A percentile compares a stretch with the other conserved stretches of the same genome.
These are phyloP conservation scores for Halotydeus destructor DNA, from an alignment of 1,140 invertebrate genomes.

Conservation along the genomic window DNA sequence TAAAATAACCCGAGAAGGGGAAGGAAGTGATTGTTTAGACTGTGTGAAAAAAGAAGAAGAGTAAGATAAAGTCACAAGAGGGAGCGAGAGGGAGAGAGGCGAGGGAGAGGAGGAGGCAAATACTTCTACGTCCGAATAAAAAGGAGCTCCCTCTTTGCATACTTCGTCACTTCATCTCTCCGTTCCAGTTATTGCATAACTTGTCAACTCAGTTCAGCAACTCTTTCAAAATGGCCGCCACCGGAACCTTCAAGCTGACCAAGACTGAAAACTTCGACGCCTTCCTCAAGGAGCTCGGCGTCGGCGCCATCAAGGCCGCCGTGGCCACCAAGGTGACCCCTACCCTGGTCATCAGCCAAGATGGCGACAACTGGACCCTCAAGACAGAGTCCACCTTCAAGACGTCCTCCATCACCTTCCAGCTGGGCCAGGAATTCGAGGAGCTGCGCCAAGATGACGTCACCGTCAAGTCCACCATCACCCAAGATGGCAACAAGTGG, in stretches of 20 bases:
- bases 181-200: too few relatives aligned
- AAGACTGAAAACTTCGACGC: conserved; percentile 4
- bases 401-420: conserved; percentile 50
- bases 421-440: conserved; percentile 54
- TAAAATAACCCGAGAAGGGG: too few relatives aligned
- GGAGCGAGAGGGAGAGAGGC: too few relatives aligned
- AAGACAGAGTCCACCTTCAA: conserved; percentile 64
- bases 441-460: conserved; percentile 66
- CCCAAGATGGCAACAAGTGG: conserved; percentile 33
- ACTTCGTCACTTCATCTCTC: too few relatives aligned
- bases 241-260: neutral
- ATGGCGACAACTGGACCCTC: conserved; percentile 33
- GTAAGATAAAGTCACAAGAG: too few relatives aligned
- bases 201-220: too few relatives aligned
- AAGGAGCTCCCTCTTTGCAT: too few relatives aligned
- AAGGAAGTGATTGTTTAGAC: too few relatives aligned
- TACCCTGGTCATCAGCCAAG: neutral
- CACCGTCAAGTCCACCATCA: conserved; percentile 37
- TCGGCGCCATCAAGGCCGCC: neutral
- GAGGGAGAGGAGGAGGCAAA: too few relatives aligned
- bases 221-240: too few relatives aligned
- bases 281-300: conserved; percentile 3
- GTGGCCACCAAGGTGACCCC: neutral
- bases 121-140: too few relatives aligned
- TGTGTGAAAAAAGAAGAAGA: too few relatives aligned